These are phyloP conservation scores for Myoxocephalus aenaeus DNA, from an alignment of 2,797 vertebrate species.

Conservation along the genomic window DNA sequence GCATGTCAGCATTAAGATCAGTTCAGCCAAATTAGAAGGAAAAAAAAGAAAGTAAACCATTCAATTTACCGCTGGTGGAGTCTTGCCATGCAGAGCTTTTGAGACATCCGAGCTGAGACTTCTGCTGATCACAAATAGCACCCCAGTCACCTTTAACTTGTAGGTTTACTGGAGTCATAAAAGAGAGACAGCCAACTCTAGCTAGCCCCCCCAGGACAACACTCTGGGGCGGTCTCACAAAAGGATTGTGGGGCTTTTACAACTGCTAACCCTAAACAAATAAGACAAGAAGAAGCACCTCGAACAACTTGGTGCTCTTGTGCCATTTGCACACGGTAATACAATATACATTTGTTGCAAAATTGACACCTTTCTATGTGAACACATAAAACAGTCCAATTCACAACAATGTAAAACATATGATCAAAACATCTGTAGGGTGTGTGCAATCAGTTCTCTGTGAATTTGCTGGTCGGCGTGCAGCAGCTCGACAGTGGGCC, in stretches of 20 bases:
- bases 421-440: too few relatives aligned
- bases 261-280: neutral
- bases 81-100: neutral
- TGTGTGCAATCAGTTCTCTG: too few relatives aligned
- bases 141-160: neutral
- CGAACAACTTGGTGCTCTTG: too few relatives aligned
- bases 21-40: neutral
- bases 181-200: neutral
- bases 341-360: too few relatives aligned
- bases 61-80: neutral
- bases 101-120: neutral
- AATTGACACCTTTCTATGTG: too few relatives aligned
- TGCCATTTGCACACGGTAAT: too few relatives aligned
- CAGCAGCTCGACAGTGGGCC: too few relatives aligned
- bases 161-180: neutral
- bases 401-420: too few relatives aligned
- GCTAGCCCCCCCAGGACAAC: neutral
- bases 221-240: neutral
- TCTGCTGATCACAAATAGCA: neutral
- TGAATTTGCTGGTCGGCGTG: too few relatives aligned
- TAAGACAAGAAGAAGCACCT: neutral
- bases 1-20: constrained; percentile 16
- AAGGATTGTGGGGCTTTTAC: neutral
- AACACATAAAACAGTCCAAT: too few relatives aligned
- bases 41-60: neutral